Percentiles rank a stretch among this genome's conserved stretches.
phyloP scores from a whole-genome alignment of 2,113 vertebrate genomes.

The Actinemys pallida region DNA sequence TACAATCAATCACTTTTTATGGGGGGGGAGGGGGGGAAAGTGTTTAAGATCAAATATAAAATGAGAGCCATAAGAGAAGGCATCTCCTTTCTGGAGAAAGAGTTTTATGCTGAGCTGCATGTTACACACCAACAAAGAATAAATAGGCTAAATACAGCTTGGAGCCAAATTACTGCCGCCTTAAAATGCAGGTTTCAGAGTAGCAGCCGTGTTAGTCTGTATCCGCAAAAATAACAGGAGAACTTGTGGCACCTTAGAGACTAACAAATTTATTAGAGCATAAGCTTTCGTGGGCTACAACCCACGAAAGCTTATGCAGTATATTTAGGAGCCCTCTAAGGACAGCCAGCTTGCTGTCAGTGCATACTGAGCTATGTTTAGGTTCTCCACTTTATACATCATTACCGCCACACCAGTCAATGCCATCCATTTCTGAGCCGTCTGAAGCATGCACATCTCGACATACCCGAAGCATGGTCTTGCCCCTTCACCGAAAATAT shows the following conservation, averaged over 20 bases:
- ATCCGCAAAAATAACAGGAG: too few species aligned
- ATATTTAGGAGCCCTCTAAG: slow-evolving; percentile 43
- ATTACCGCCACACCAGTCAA: slow-evolving; percentile 7
- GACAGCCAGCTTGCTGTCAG: slow-evolving; percentile 54
- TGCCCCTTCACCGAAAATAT: neutral
- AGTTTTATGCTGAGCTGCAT: slow-evolving; percentile 71
- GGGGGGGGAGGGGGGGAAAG: neutral
- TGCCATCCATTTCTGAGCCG: neutral
- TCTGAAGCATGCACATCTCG: neutral
- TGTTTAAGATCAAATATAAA: slow-evolving; percentile 27
- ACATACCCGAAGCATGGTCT: neutral
- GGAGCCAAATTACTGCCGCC: slow-evolving; percentile 57
- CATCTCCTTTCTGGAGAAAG: slow-evolving; percentile 60
- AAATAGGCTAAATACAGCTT: slow-evolving; percentile 72
- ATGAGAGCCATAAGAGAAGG: slow-evolving; percentile 49
- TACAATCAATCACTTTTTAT: neutral
- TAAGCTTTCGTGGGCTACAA: too few species aligned
- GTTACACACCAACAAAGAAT: slow-evolving; percentile 71
- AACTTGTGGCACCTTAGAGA: too few species aligned
- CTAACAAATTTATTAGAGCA: too few species aligned
- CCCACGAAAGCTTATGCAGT: too few species aligned
- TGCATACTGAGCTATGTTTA: slow-evolving; percentile 10
- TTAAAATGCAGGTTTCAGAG: slow-evolving; percentile 59
- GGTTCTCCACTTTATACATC: slow-evolving; percentile 24
- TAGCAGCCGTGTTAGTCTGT: too few species aligned